Evolutionary conservation across 2,888 invertebrate species (phyloP).

Genomic region (Dicranocentrus wangi): DNA sequence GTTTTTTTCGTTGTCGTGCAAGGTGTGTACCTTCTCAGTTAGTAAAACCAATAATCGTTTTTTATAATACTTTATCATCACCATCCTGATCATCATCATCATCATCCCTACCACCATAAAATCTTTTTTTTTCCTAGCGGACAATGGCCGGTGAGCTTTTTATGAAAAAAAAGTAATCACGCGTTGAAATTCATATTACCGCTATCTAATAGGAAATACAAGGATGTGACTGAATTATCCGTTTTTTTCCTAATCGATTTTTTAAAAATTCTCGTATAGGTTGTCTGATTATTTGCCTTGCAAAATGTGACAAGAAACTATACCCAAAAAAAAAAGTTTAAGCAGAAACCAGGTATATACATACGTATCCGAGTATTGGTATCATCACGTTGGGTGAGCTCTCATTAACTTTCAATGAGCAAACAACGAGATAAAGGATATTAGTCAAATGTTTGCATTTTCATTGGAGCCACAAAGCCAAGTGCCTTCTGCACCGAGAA

Average conservation of each 20-base stretch:
- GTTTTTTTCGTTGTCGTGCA: conserved; percentile 45
- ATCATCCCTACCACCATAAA: conserved; percentile 19
- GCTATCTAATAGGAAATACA: conserved; percentile 15
- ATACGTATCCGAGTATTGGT: background rate
- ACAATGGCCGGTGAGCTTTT: conserved; percentile 53
- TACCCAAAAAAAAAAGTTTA: background rate
- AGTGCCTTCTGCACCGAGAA: conserved; percentile 1
- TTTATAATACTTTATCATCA: conserved; percentile 20
- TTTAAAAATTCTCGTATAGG: background rate
- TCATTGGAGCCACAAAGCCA: background rate
- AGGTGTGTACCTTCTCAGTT: conserved; percentile 59
- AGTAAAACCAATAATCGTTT: conserved; percentile 60
- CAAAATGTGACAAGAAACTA: conserved; percentile 25
- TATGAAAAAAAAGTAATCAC: conserved; percentile 45
- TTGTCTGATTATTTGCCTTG: background rate
- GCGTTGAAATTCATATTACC: conserved; percentile 28
- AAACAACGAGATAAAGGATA: background rate
- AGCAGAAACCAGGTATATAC: background rate
- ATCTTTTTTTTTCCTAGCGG: conserved; percentile 21
- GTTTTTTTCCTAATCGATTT: conserved; percentile 25
- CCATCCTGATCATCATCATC: conserved; percentile 13
- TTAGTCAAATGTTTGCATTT: too few species aligned
- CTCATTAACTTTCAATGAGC: conserved; percentile 16
- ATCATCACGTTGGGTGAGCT: conserved; percentile 31
- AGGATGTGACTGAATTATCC: conserved; percentile 28